Evolutionary conservation across 2,797 vertebrate species (phyloP), one percentile per base, ranked within the genome.

Genomic region (Limnodromus scolopaceus): DNA sequence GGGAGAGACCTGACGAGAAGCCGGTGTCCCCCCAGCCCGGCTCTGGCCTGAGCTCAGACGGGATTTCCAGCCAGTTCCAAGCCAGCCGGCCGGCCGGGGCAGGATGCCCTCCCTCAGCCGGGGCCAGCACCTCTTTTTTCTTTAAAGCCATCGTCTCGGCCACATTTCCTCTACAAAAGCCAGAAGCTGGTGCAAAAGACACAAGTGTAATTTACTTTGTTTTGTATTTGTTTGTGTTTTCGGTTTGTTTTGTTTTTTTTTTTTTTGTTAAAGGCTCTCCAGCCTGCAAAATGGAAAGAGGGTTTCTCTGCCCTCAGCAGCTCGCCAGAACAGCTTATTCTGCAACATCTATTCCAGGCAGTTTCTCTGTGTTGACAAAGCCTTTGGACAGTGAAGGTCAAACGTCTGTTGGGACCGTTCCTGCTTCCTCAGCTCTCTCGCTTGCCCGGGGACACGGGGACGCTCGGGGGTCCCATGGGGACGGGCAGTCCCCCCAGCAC

Each of bases 381-480:
- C 46, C 38, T 71, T 17, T 2, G 34, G 45, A n/a, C 17, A 12
- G 69, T 38, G 55, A 54, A 76, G 70, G 60, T n/a, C 65, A 66
- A 24, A 34, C 1, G 17, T 16, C 36, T 54, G 20, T 30, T 16
- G 38, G 79, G 41, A 60, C 49, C 2, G 0, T 32, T 71, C 46
- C 79, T 60, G 39, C 54, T 24, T 48, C 60, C 58, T 68, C 3
- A 2, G 10, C 28, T 43, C 27, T 38, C 45, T 46, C 4, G 0
- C 41, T 39, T 55, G 45, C 46, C 39, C 39, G 7, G 32, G 49
- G 68, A 39, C 38, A 11, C 1, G 3, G 55, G n/a, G 45, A n/a
- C 4, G 13, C 54, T 46, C 4, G 1, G 19, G 43, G 54, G 46
- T 19, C 17, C 34, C 48, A 1, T 0, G 0, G 32, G n/a, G 5